Conservation (phyloP, 2,888 invertebrate species). For the Luffia ferchaultella region DNA sequence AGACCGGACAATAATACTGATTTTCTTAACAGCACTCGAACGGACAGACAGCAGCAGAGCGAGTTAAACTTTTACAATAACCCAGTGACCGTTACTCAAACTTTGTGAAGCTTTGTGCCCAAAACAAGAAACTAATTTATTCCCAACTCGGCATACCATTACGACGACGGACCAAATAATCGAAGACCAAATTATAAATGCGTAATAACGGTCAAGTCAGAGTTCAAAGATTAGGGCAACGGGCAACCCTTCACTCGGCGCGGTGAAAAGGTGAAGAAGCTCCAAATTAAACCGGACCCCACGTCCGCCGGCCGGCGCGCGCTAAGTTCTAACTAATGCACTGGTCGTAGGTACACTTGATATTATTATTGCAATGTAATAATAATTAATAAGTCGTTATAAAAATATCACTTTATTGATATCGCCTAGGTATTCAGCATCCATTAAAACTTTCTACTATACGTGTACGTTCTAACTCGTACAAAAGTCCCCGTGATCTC, state of each 20-base stretch:
- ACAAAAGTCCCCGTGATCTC: no score
- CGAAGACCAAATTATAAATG: slow-evolving; percentile 65
- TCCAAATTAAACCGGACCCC: slow-evolving; percentile 46
- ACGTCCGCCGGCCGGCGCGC: slow-evolving; percentile 28
- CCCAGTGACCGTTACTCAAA: slow-evolving; percentile 59
- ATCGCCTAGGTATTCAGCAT: no score
- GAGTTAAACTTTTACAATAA: slow-evolving; percentile 25
- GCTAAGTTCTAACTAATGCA: slow-evolving; percentile 20
- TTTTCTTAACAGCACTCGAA: background rate
- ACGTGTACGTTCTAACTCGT: no score
- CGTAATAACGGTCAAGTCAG: slow-evolving; percentile 66
- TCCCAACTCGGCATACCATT: slow-evolving; percentile 51
- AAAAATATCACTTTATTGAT: no score
- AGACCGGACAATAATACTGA: background rate
- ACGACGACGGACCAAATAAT: slow-evolving; percentile 50
- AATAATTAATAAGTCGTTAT: no score
- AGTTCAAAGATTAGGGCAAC: slow-evolving; percentile 66
- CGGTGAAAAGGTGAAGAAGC: slow-evolving; percentile 55
- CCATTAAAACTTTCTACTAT: no score
- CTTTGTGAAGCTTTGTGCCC: slow-evolving; percentile 57
- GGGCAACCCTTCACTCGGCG: slow-evolving; percentile 50
- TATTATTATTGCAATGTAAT: slow-evolving; percentile 16
- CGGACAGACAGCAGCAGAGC: background rate
- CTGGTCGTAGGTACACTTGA: slow-evolving; percentile 12
- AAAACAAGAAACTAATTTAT: slow-evolving; percentile 63